Percentiles rank a stretch among this genome's conserved stretches.
phyloP scores from a whole-genome alignment of 2,888 invertebrate genomes.

The Hemistola chrysoprasaria region DNA sequence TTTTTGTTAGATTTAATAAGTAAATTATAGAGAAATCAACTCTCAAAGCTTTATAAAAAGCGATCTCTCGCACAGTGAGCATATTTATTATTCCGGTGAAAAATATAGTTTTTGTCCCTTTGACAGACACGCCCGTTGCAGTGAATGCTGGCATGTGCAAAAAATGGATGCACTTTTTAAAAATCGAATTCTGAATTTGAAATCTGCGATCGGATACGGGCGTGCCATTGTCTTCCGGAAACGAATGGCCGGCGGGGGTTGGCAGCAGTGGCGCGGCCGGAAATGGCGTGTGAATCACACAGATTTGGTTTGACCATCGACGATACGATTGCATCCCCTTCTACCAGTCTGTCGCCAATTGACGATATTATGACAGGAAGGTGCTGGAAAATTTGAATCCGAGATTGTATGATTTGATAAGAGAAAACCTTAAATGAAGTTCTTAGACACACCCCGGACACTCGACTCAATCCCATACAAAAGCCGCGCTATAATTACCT shows the following conservation, averaged over 20 bases:
- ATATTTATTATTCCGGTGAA: neutral
- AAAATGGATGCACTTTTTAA: constrained; percentile 29
- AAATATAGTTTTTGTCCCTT: constrained; percentile 7
- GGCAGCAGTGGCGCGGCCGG: constrained; percentile 50
- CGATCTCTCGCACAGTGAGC: neutral
- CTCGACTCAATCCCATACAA: too few relatives aligned
- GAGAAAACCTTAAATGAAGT: too few relatives aligned
- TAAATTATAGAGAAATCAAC: too few relatives aligned
- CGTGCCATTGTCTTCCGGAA: constrained; percentile 76
- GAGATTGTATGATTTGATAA: neutral
- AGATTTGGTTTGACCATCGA: constrained; percentile 27
- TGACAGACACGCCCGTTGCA: constrained; percentile 1
- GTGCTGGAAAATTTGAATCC: constrained; percentile 3
- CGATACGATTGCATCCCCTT: constrained; percentile 4
- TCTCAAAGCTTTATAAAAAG: too few relatives aligned
- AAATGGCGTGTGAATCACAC: constrained; percentile 60
- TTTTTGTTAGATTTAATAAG: too few relatives aligned
- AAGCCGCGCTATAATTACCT: too few relatives aligned
- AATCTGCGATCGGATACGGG: constrained; percentile 68
- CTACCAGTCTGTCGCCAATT: constrained; percentile 12
- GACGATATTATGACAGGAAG: constrained; percentile 7
- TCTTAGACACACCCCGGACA: too few relatives aligned
- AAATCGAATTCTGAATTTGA: constrained; percentile 49
- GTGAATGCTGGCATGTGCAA: neutral
- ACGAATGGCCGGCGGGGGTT: constrained; percentile 63